Percentiles rank a stretch among this genome's conserved stretches.
Evolutionary conservation across 2,888 invertebrate species (phyloP).

Genomic region (Melinaea menophilus): DNA sequence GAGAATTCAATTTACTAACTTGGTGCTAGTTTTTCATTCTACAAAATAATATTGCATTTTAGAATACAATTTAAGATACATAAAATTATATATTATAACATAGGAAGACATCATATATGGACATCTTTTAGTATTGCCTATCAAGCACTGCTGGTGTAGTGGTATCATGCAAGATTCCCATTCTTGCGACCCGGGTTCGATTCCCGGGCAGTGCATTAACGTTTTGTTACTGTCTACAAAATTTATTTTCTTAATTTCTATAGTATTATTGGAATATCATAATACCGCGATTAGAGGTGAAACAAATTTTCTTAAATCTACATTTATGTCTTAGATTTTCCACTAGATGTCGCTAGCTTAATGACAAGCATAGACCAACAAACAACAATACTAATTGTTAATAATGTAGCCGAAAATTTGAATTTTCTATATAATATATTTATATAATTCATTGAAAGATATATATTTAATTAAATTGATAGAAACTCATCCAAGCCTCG

Average conservation of each 20-base stretch:
- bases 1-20: no score
- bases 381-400: background rate
- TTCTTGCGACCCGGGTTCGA: slow-evolving; percentile 98
- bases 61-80: background rate
- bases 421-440: no score
- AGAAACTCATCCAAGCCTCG: no score
- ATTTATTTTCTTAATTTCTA: slow-evolving; percentile 6
- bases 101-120: background rate
- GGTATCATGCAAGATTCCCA: slow-evolving; percentile 99
- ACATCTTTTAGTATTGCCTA: accelerated
- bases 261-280: background rate
- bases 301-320: background rate
- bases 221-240: background rate
- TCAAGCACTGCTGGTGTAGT: slow-evolving; percentile 95
- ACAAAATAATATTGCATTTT: background rate
- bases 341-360: slow-evolving; percentile 1
- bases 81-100: background rate
- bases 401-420: background rate
- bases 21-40: background rate
- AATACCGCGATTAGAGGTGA: background rate
- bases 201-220: slow-evolving; percentile 90
- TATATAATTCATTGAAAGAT: no score
- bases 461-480: no score
- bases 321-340: background rate
- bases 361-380: background rate